These are phyloP conservation scores for Acrocyrtus sp. DNA, from an alignment of 2,888 invertebrate genomes.

Conservation along the genomic window DNA sequence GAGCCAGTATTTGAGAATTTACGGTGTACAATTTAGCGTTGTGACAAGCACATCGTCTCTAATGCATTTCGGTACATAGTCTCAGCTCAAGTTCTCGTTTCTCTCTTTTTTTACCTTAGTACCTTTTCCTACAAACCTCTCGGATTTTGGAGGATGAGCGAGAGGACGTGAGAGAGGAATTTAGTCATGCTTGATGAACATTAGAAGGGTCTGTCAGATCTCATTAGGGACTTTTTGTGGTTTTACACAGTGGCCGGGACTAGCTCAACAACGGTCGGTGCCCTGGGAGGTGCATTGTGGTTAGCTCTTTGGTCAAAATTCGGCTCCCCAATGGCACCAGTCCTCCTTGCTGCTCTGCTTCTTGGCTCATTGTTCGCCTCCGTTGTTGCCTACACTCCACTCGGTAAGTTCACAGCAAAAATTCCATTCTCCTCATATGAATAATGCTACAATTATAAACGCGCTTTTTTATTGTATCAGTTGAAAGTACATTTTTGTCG, in stretches of 20 bases:
- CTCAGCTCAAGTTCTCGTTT: background rate
- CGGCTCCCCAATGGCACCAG: constrained; percentile 73
- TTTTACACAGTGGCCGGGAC: constrained; percentile 68
- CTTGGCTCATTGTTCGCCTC: constrained; percentile 74
- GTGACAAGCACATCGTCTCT: too few relatives aligned
- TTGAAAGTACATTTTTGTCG: too few relatives aligned
- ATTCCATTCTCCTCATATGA: background rate
- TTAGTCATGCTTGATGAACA: constrained; percentile 55
- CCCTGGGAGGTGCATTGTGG: constrained; percentile 73
- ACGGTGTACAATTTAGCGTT: too few relatives aligned
- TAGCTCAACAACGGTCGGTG: constrained; percentile 70
- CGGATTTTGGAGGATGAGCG: constrained; percentile 50
- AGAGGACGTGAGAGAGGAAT: constrained; percentile 31
- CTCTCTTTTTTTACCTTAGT: too few relatives aligned
- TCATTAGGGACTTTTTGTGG: constrained; percentile 56
- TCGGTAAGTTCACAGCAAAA: constrained; percentile 69
- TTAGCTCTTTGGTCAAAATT: constrained; percentile 73
- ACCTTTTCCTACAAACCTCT: constrained; percentile 3
- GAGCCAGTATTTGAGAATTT: too few relatives aligned
- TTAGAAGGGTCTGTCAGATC: constrained; percentile 57
- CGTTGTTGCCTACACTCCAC: constrained; percentile 71
- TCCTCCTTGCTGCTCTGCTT: constrained; percentile 71
- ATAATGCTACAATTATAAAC: too few relatives aligned
- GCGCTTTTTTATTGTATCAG: too few relatives aligned
- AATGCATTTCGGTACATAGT: too few relatives aligned